Conservation (phyloP, 2,797 vertebrate species). For the Rhinophrynus dorsalis region DNA sequence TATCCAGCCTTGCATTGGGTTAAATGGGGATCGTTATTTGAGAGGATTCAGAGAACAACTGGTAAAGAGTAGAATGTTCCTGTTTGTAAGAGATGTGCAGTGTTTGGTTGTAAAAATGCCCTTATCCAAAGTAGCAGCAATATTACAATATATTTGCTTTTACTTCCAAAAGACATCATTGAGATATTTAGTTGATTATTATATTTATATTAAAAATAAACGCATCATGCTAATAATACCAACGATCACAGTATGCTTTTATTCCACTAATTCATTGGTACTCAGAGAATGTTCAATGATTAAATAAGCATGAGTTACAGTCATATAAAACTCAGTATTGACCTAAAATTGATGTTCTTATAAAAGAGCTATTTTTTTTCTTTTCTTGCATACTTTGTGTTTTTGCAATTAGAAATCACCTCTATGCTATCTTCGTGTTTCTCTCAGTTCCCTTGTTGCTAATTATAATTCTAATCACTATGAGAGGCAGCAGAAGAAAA, state of each 20-base stretch:
- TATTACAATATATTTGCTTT: neutral
- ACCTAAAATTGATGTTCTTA: slow-evolving; percentile 46
- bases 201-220: slow-evolving; percentile 25
- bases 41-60: no score
- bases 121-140: neutral
- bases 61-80: no score
- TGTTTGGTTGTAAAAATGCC: neutral
- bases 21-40: no score
- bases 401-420: slow-evolving; percentile 60
- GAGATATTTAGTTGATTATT: slow-evolving; percentile 3
- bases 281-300: slow-evolving; percentile 48
- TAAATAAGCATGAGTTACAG: slow-evolving; percentile 14
- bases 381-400: slow-evolving; percentile 59
- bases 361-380: slow-evolving; percentile 42
- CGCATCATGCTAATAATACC: slow-evolving; percentile 45
- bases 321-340: slow-evolving; percentile 23
- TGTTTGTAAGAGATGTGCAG: no score
- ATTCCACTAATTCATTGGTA: neutral
- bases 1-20: no score
- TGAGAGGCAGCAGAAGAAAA: slow-evolving; percentile 63
- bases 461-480: slow-evolving; percentile 81
- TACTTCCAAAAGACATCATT: neutral
- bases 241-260: slow-evolving; percentile 49
- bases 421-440: slow-evolving; percentile 23
- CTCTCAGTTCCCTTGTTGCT: slow-evolving; percentile 57